A percentile compares a stretch with the other conserved stretches of the same genome.
Conservation (phyloP, 2,797 vertebrate genomes). For the Urocyon cinereoargenteus region DNA sequence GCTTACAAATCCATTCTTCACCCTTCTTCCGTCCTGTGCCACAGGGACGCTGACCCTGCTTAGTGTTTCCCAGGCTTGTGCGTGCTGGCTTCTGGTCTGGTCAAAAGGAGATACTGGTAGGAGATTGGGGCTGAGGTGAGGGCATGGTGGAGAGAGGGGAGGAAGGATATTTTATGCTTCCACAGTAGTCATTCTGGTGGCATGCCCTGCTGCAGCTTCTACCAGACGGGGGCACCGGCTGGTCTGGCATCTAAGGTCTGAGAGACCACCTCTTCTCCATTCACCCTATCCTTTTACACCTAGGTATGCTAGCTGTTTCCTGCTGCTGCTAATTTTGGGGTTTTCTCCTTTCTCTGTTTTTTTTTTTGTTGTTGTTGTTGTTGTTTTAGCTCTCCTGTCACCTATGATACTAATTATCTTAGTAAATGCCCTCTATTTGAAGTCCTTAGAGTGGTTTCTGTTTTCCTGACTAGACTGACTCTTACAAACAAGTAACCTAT, state of each 20-base stretch:
- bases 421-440: conserved; percentile 5
- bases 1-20: neutral
- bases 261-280: neutral
- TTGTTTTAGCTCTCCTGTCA: neutral
- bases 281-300: neutral
- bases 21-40: neutral
- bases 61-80: neutral
- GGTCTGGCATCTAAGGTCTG: neutral
- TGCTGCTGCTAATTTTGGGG: neutral
- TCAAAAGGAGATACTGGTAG: neutral
- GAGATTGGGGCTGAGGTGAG: neutral
- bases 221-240: neutral
- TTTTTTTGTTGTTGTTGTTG: neutral
- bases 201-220: neutral
- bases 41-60: neutral
- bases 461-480: neutral
- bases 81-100: neutral
- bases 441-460: neutral
- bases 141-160: neutral
- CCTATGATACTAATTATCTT: neutral
- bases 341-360: neutral
- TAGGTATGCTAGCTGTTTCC: neutral
- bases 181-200: neutral
- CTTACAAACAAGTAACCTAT: neutral
- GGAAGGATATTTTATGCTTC: neutral